These are phyloP conservation scores for Geotrypetes seraphini DNA, from an alignment of 2,797 vertebrate species.

Conservation along the genomic window DNA sequence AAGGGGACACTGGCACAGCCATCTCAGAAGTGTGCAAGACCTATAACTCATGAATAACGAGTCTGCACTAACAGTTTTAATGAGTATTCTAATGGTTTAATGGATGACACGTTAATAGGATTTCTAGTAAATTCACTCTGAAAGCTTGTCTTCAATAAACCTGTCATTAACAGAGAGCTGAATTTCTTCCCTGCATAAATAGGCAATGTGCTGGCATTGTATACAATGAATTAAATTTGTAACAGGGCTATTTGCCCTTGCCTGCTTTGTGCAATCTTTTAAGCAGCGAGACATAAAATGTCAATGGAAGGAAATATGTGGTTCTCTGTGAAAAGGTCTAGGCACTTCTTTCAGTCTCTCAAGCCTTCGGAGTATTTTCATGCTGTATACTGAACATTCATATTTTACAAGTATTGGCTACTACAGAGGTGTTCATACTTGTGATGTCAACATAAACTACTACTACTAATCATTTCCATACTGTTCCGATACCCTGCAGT, in stretches of 20 bases:
- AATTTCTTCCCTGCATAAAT: constrained; percentile 14
- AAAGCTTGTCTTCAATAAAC: constrained; percentile 42
- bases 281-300: not conserved
- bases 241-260: constrained; percentile 6
- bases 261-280: constrained; percentile 10
- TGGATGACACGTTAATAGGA: constrained; percentile 43
- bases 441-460: too few relatives aligned
- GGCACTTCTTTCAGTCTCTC: constrained; percentile 2
- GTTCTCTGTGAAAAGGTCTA: not conserved
- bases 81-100: constrained; percentile 50
- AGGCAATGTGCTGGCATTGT: constrained; percentile 9
- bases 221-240: constrained; percentile 17
- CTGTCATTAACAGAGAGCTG: constrained; percentile 35
- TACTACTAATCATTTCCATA: too few relatives aligned
- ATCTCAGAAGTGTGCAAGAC: constrained; percentile 35
- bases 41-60: constrained; percentile 47
- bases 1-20: too few relatives aligned
- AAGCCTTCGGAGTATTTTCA: too few relatives aligned
- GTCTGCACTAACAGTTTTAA: constrained; percentile 45
- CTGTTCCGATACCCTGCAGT: too few relatives aligned
- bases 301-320: not conserved
- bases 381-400: too few relatives aligned
- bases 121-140: constrained; percentile 44
- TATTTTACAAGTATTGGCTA: too few relatives aligned
- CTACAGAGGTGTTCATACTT: too few relatives aligned